Conservation (phyloP, 2,888 invertebrate species). For the Carpatolechia fugitivella region DNA sequence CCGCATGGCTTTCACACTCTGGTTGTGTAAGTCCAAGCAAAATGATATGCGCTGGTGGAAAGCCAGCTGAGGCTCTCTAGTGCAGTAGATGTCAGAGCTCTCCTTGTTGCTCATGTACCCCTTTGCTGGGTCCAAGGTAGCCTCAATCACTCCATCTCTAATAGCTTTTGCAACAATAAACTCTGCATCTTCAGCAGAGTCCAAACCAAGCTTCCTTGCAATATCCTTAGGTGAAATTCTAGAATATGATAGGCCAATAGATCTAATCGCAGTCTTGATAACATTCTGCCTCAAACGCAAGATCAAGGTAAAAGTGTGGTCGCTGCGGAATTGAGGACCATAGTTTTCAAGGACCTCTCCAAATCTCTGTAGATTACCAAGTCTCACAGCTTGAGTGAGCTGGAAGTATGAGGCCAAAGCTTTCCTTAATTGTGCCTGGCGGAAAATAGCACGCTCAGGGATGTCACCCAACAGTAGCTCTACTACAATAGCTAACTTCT, state of each 20-base stretch:
- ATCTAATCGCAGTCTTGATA: conserved; percentile 98
- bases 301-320: conserved; percentile 97
- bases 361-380: conserved; percentile 96
- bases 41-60: conserved; percentile 98
- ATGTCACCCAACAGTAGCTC: conserved; percentile 98
- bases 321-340: conserved; percentile 93
- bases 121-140: conserved; percentile 95
- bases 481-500: conserved; percentile 96
- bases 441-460: conserved; percentile 96
- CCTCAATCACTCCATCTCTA: conserved; percentile 98
- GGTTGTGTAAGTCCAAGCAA: conserved; percentile 98
- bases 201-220: conserved; percentile 94
- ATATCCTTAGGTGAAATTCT: conserved; percentile 97
- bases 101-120: conserved; percentile 99
- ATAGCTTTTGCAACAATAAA: conserved; percentile 99
- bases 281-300: conserved; percentile 98
- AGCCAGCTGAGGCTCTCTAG: conserved; percentile 96
- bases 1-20: conserved; percentile 99
- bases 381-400: conserved; percentile 96
- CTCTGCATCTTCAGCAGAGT: conserved; percentile 98
- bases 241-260: conserved; percentile 97
- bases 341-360: conserved; percentile 95
- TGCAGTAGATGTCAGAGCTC: conserved; percentile 97
- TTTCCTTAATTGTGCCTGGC: conserved; percentile 92
- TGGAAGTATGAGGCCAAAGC: conserved; percentile 97